These are phyloP conservation scores for Chelonia mydas DNA, from an alignment of 2,797 vertebrate species.

Conservation along the genomic window DNA sequence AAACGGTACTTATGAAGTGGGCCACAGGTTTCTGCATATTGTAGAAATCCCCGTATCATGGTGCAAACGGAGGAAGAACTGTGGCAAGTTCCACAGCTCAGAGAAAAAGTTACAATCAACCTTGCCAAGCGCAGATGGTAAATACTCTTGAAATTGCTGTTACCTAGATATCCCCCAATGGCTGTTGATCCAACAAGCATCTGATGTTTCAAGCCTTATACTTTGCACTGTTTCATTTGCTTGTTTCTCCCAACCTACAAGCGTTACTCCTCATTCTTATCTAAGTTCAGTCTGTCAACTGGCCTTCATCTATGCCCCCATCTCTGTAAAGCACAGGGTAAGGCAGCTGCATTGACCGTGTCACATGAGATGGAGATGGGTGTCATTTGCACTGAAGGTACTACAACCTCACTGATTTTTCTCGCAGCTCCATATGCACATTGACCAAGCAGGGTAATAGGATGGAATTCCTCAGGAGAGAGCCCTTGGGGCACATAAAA, in stretches of 20 bases:
- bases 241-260: background rate
- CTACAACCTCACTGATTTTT: no score
- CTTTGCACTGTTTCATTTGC: background rate
- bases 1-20: rapidly evolving
- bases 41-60: background rate
- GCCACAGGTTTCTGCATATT: background rate
- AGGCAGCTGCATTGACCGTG: background rate
- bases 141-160: rapidly evolving
- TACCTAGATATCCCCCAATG: rapidly evolving
- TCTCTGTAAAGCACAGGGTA: rapidly evolving
- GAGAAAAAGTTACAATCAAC: background rate
- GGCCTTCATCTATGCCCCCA: background rate
- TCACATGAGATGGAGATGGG: no score
- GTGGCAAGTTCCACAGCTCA: background rate
- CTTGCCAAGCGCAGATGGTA: background rate
- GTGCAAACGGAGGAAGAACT: background rate
- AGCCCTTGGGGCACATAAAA: no score
- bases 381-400: no score
- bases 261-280: background rate
- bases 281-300: no score
- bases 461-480: no score
- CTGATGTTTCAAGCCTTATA: background rate
- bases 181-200: background rate
- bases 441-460: no score
- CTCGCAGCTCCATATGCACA: no score